A percentile compares a stretch with the other conserved stretches of the same genome.
These are phyloP conservation scores for Gorsachius magnificus DNA, from an alignment of 2,797 vertebrate species.

Conservation along the genomic window DNA sequence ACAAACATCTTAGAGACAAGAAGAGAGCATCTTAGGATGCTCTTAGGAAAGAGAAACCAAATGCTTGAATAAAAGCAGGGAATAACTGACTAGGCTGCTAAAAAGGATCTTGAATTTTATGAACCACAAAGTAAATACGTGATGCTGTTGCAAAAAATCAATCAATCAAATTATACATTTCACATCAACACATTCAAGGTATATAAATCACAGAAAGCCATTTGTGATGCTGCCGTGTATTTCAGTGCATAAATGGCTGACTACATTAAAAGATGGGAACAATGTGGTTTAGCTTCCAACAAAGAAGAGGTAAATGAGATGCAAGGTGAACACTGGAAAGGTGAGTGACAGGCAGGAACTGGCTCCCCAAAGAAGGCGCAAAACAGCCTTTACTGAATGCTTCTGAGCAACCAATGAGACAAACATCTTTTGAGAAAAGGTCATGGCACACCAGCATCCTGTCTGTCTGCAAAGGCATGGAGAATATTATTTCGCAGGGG, in stretches of 20 bases:
- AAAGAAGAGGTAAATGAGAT: not conserved
- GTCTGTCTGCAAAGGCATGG: not conserved
- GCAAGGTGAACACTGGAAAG: not conserved
- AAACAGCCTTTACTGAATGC: not conserved
- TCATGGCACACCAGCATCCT: not conserved
- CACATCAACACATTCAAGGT: not conserved
- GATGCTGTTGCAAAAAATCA: not conserved
- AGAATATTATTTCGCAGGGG: not conserved
- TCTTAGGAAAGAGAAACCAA: not conserved
- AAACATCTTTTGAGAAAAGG: not conserved
- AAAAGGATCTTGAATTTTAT: not conserved
- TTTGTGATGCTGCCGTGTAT: not conserved
- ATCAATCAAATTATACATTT: not conserved
- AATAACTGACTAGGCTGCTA: not conserved
- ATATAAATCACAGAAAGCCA: not conserved
- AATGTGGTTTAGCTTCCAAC: not conserved
- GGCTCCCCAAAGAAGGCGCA: not conserved
- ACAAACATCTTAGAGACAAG: not conserved
- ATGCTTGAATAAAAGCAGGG: not conserved
- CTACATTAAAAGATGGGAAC: not conserved
- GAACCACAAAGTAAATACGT: not conserved
- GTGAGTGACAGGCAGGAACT: not conserved
- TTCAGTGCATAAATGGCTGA: not conserved
- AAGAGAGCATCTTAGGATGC: not conserved
- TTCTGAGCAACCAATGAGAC: not conserved